Evolutionary conservation across 37 sponge, comb jelly and placozoan genomes (phyloP).

Genomic region (Ianthella basta): DNA sequence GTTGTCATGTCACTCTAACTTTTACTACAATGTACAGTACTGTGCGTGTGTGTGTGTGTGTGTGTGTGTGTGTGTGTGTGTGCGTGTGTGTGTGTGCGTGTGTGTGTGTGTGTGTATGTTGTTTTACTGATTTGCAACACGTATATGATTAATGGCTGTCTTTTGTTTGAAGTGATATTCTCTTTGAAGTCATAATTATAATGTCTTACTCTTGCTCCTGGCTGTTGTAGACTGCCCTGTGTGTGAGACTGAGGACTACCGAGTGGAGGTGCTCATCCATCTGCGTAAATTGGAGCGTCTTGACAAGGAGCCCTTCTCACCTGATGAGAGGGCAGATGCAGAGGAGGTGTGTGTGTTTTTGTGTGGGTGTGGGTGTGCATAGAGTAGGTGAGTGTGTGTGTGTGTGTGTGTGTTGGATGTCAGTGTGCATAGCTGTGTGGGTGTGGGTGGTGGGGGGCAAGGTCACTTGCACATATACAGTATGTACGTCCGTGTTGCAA

Average conservation of each 20-base stretch:
- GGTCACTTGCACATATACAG: background rate
- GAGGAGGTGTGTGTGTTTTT: constrained; percentile 77
- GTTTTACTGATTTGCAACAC: too few species aligned
- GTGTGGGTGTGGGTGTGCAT: constrained; percentile 25
- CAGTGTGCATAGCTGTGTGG: background rate
- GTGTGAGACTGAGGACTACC: constrained; percentile 83
- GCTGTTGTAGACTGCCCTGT: constrained; percentile 68
- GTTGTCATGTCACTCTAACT: too few species aligned
- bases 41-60: too few species aligned
- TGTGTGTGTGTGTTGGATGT: constrained; percentile 28
- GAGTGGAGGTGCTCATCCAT: constrained; percentile 81
- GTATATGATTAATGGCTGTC: too few species aligned
- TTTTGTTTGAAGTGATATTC: too few species aligned
- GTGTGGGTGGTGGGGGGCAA: background rate
- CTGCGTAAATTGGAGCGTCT: constrained; percentile 85
- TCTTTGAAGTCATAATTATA: too few species aligned
- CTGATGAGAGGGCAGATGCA: constrained; percentile 92
- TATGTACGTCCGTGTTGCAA: too few species aligned
- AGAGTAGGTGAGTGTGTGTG: constrained; percentile 19
- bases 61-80: too few species aligned
- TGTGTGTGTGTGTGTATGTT: too few species aligned
- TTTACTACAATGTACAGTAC: too few species aligned
- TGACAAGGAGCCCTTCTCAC: constrained; percentile 89
- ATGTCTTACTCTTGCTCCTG: too few species aligned
- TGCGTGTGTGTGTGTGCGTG: too few species aligned